Conservation (phyloP, 2,888 invertebrate species). For the Epinotia demarniana region DNA sequence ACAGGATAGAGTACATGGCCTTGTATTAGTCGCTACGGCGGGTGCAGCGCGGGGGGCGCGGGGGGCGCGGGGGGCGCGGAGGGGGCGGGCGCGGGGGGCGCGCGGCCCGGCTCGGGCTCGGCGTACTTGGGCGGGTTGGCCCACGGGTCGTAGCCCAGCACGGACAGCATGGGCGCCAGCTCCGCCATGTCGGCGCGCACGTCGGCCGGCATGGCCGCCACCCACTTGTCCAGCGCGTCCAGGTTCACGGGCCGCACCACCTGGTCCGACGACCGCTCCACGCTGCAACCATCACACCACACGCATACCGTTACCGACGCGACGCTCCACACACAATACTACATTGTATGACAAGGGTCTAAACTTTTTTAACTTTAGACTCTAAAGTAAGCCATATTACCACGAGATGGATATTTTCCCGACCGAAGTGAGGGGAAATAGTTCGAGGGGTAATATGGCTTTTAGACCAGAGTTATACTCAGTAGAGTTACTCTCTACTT, state of each 20-base stretch:
- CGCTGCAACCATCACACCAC: constrained; percentile 84
- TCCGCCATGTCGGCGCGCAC: constrained; percentile 96
- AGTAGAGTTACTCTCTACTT: no score
- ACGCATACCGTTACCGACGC: constrained; percentile 4
- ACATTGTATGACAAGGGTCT: no score
- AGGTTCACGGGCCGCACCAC: constrained; percentile 99
- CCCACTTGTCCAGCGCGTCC: constrained; percentile 97
- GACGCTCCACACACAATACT: not conserved
- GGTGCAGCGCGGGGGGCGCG: constrained; percentile 30
- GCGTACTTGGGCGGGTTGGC: constrained; percentile 98
- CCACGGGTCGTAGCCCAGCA: constrained; percentile 97
- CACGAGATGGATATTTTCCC: no score
- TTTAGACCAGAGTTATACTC: no score
- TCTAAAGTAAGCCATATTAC: no score
- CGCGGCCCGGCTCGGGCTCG: constrained; percentile 75
- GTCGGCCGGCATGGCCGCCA: constrained; percentile 94
- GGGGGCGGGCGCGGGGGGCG: constrained; percentile 85
- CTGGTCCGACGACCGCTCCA: constrained; percentile 99
- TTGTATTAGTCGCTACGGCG: constrained; percentile 27
- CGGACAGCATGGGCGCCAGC: constrained; percentile 97
- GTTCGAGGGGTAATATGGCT: no score
- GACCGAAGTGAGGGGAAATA: no score
- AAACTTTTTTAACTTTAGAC: no score
- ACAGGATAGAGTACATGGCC: constrained; percentile 9
- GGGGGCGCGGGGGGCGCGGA: constrained; percentile 65